Percentiles rank a stretch among this genome's conserved stretches.
Conservation (phyloP, 2,888 invertebrate species). For the Chouioia cunea region DNA sequence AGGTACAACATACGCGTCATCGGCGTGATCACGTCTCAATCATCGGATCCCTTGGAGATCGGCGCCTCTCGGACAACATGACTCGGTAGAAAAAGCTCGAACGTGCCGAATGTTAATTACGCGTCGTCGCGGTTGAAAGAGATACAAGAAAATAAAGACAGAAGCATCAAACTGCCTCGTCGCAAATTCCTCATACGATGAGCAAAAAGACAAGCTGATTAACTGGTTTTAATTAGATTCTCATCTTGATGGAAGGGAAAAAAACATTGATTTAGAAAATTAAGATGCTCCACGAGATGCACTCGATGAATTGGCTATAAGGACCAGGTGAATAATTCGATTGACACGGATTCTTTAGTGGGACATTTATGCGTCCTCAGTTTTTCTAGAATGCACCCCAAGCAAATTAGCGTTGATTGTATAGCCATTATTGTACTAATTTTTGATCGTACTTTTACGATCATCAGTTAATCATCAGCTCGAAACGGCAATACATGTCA, state of each 20-base stretch:
- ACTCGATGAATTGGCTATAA: not conserved
- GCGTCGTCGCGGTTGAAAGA: conserved; percentile 55
- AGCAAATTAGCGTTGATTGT: too few relatives aligned
- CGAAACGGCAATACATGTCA: too few relatives aligned
- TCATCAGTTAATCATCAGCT: too few relatives aligned
- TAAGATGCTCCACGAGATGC: not conserved
- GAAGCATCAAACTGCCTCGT: conserved; percentile 48
- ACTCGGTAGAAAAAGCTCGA: conserved; percentile 44
- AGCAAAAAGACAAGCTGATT: conserved; percentile 43
- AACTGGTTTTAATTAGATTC: conserved; percentile 49
- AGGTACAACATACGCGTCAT: conserved; percentile 31
- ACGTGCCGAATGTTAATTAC: conserved; percentile 67
- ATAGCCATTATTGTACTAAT: too few relatives aligned
- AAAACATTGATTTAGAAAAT: conserved; percentile 40
- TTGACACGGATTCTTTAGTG: conserved; percentile 38
- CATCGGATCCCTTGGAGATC: conserved; percentile 36
- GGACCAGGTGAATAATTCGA: conserved; percentile 39
- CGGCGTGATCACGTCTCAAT: conserved; percentile 51
- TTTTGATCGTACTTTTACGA: too few relatives aligned
- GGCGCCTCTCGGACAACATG: conserved; percentile 7
- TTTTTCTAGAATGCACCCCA: not conserved
- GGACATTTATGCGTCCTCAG: not conserved
- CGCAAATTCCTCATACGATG: conserved; percentile 1
- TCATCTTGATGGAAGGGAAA: not conserved
- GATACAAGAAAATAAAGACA: too few relatives aligned